phyloP scores from a whole-genome alignment of 1,140 invertebrate species.

The Marisa cornuarietis region DNA sequence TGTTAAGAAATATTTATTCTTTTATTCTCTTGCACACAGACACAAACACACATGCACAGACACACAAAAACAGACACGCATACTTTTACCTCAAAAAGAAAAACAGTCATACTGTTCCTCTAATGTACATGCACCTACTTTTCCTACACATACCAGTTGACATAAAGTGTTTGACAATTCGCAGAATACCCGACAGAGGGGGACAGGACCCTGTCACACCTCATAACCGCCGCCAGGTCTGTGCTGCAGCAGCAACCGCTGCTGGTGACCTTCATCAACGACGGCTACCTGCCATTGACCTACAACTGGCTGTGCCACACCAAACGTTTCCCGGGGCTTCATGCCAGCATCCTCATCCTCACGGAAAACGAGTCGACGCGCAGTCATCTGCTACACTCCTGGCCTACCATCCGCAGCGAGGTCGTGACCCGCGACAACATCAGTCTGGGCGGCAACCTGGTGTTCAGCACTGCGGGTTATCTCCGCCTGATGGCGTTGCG shows the following conservation, averaged over 20 bases:
- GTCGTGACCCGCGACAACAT: neutral
- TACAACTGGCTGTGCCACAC: conserved; percentile 23
- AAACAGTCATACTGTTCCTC: too few species aligned
- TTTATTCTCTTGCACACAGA: too few species aligned
- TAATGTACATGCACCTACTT: neutral
- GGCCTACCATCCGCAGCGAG: neutral
- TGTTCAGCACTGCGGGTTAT: conserved; percentile 8
- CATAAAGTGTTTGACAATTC: neutral
- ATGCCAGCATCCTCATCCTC: neutral
- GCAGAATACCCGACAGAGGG: neutral
- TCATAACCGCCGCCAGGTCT: neutral
- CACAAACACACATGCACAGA: too few species aligned
- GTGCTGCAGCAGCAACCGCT: neutral
- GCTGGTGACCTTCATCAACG: conserved; percentile 18
- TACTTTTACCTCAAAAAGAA: too few species aligned
- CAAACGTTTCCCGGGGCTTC: neutral
- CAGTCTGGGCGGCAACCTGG: neutral
- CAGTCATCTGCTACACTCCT: neutral
- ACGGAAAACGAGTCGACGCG: neutral
- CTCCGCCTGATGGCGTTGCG: conserved; percentile 3
- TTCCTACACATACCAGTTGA: neutral
- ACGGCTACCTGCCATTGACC: conserved; percentile 12
- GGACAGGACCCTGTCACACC: neutral
- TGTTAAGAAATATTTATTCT: too few species aligned
- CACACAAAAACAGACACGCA: too few species aligned